phyloP scores from a whole-genome alignment of 2,888 invertebrate species.

The Nysson spinosus region DNA sequence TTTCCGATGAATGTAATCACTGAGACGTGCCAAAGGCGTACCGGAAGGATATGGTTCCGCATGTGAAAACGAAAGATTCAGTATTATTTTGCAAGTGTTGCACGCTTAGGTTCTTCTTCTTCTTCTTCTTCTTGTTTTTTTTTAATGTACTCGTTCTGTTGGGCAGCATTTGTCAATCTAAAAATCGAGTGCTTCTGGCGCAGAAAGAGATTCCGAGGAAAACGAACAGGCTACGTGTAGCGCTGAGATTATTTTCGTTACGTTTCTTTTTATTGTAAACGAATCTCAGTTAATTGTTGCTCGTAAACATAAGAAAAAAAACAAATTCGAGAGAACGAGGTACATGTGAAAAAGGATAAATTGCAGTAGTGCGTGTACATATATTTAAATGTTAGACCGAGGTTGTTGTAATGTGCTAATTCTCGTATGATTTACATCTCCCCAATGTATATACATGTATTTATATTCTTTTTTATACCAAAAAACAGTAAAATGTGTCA shows the following conservation, averaged over 20 bases:
- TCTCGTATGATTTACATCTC: not conserved
- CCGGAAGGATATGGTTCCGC: not conserved
- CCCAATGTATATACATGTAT: not conserved
- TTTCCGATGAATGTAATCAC: too few species aligned
- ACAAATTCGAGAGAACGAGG: not conserved
- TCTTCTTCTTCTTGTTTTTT: too few species aligned
- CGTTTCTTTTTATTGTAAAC: not conserved
- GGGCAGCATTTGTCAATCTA: too few species aligned
- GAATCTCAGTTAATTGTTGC: slow-evolving; percentile 32
- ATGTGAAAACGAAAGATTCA: slow-evolving; percentile 4
- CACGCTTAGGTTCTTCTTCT: too few species aligned
- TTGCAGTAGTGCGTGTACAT: slow-evolving; percentile 2
- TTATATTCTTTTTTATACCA: slow-evolving; percentile 5
- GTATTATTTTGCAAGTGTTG: too few species aligned
- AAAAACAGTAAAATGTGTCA: not conserved
- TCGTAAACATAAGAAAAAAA: slow-evolving; percentile 2
- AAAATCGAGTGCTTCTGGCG: too few species aligned
- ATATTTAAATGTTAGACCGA: slow-evolving; percentile 5
- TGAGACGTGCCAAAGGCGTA: not conserved
- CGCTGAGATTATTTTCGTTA: slow-evolving; percentile 2
- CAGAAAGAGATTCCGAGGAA: too few species aligned
- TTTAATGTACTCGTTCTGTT: too few species aligned
- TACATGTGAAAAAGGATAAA: not conserved
- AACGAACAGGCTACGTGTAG: not conserved
- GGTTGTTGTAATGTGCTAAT: not conserved